Conservation (phyloP, 2,888 invertebrate genomes). For the Dione juno region DNA sequence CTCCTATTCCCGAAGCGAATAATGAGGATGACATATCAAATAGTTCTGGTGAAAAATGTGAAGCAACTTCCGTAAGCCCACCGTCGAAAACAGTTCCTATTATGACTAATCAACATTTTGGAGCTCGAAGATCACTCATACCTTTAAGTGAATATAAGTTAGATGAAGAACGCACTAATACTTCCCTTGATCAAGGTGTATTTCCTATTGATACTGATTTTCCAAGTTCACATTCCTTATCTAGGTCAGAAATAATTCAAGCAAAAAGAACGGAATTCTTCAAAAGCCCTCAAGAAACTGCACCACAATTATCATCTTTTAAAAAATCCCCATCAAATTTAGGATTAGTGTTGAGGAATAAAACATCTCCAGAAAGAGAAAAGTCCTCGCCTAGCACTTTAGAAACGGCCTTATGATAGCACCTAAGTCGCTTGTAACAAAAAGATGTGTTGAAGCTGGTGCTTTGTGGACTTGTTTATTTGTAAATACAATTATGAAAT, state of each 20-base stretch:
- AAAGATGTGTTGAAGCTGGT: conserved; percentile 57
- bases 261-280: conserved; percentile 86
- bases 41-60: conserved; percentile 83
- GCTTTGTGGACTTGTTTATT: conserved; percentile 57
- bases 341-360: conserved; percentile 53
- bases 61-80: conserved; percentile 62
- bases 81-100: conserved; percentile 77
- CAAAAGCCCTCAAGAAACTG: conserved; percentile 65
- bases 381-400: conserved; percentile 80
- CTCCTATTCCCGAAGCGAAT: conserved; percentile 92
- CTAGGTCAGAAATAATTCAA: conserved; percentile 82
- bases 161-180: conserved; percentile 61
- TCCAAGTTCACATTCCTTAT: conserved; percentile 59
- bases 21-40: conserved; percentile 90
- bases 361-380: conserved; percentile 69
- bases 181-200: conserved; percentile 70
- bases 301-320: conserved; percentile 73
- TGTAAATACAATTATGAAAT: conserved; percentile 69
- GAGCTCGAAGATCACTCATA: conserved; percentile 75
- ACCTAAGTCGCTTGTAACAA: conserved; percentile 39
- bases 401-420: conserved; percentile 86
- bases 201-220: conserved; percentile 76
- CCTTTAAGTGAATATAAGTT: conserved; percentile 69
- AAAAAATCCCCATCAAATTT: conserved; percentile 61
- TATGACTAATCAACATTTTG: conserved; percentile 77